These are phyloP conservation scores for Drosophila bocki DNA, from an alignment of 1,140 invertebrate species.

Conservation along the genomic window DNA sequence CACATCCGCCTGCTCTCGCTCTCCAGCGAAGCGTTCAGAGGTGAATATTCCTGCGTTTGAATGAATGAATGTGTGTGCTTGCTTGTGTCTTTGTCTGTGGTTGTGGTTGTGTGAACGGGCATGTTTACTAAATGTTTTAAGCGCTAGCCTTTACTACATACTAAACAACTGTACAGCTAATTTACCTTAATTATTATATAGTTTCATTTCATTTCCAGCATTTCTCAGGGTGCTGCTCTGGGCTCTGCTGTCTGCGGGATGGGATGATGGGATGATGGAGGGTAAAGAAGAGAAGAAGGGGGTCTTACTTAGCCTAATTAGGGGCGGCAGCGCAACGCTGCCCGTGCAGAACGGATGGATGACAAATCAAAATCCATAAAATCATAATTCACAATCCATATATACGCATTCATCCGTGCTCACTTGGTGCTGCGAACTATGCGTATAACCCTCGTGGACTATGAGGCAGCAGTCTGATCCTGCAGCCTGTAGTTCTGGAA, in stretches of 20 bases:
- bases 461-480: slow-evolving; percentile 80
- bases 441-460: slow-evolving; percentile 78
- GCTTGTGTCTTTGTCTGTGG: slow-evolving; percentile 26
- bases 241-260: slow-evolving; percentile 18
- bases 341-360: slow-evolving; percentile 49
- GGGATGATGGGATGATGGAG: background rate
- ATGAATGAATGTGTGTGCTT: slow-evolving; percentile 20
- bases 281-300: background rate
- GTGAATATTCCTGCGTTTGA: slow-evolving; percentile 26
- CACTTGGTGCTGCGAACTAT: slow-evolving; percentile 68
- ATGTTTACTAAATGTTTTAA: slow-evolving; percentile 72
- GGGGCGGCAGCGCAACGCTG: slow-evolving; percentile 32
- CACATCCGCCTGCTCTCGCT: slow-evolving; percentile 27
- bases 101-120: slow-evolving; percentile 26
- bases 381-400: slow-evolving; percentile 19
- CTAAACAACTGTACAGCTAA: slow-evolving; percentile 80
- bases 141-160: slow-evolving; percentile 72
- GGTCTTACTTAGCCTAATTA: slow-evolving; percentile 66
- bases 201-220: slow-evolving; percentile 64
- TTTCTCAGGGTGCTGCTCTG: slow-evolving; percentile 37
- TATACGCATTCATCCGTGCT: slow-evolving; percentile 34
- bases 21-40: slow-evolving; percentile 62
- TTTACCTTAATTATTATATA: slow-evolving; percentile 78
- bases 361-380: slow-evolving; percentile 53
- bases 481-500: slow-evolving; percentile 90